These are phyloP conservation scores for Pseudorhiza aurosa DNA, from an alignment of 30 jellyfish, hydroid and myxozoan genomes.

Conservation along the genomic window DNA sequence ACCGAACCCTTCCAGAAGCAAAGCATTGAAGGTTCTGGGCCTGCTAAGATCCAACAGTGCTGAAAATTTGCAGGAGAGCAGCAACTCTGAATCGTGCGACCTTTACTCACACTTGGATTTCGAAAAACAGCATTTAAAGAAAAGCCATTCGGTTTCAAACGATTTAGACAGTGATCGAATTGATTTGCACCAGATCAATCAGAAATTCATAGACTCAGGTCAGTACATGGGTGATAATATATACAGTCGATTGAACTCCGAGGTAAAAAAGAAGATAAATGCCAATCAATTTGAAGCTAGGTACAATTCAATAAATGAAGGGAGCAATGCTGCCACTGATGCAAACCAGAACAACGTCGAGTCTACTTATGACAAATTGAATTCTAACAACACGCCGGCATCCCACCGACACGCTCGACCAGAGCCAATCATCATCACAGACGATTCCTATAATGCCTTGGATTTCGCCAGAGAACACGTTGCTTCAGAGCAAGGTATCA, in stretches of 20 bases:
- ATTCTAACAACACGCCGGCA: slow-evolving; percentile 2
- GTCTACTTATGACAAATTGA: slow-evolving; percentile 33
- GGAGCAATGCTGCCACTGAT: background rate
- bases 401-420: slow-evolving; percentile 39
- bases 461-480: slow-evolving; percentile 9
- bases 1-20: slow-evolving; percentile 13
- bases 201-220: background rate
- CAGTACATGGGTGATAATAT: background rate
- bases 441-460: slow-evolving; percentile 43
- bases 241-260: slow-evolving; percentile 22
- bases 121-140: background rate
- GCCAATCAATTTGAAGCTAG: slow-evolving; percentile 6
- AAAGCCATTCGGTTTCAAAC: slow-evolving; percentile 48
- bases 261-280: background rate
- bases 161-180: background rate
- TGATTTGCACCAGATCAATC: background rate
- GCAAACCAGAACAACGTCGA: background rate
- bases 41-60: slow-evolving; percentile 54
- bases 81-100: slow-evolving; percentile 36
- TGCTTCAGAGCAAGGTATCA: background rate
- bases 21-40: slow-evolving; percentile 63
- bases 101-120: slow-evolving; percentile 40
- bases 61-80: slow-evolving; percentile 29
- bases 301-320: slow-evolving; percentile 20
- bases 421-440: slow-evolving; percentile 52